Conservation (phyloP, 2,113 vertebrate species). For the Sarotherodon lohbergeri region DNA sequence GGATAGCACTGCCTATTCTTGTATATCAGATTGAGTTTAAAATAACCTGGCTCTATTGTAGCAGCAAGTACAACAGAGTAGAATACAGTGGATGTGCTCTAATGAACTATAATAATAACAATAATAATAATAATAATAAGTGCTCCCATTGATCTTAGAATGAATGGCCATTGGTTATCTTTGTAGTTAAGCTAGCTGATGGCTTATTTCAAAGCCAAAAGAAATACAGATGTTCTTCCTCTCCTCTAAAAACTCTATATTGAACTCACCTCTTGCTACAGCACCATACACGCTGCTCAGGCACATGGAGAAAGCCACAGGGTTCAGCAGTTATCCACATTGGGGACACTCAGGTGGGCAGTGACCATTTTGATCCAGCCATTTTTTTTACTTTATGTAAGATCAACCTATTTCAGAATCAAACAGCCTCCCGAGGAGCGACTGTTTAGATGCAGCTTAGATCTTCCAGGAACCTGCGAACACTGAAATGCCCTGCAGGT, state of each 20-base stretch:
- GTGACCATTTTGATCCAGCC: not conserved
- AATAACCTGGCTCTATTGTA: not conserved
- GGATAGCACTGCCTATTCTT: not conserved
- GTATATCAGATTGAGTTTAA: not conserved
- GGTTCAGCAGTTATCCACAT: not conserved
- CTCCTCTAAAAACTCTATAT: not conserved
- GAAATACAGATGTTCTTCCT: not conserved
- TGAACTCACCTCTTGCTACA: not conserved
- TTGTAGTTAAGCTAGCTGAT: not conserved
- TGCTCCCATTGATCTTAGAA: not conserved
- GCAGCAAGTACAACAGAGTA: not conserved
- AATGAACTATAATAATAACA: not conserved
- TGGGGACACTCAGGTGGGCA: not conserved
- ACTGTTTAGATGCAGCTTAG: not conserved
- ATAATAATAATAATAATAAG: not conserved
- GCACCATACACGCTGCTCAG: not conserved
- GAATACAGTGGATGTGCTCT: not conserved
- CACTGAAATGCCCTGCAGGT: not conserved
- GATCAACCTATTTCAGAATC: not conserved
- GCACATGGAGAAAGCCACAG: not conserved
- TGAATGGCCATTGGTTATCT: not conserved
- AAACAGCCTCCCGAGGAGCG: not conserved
- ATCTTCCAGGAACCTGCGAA: not conserved
- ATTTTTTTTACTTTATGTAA: not conserved
- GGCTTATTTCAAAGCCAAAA: not conserved